phyloP scores from a whole-genome alignment of 2,797 vertebrate genomes.

The Cynodonichthys magdalenae region DNA sequence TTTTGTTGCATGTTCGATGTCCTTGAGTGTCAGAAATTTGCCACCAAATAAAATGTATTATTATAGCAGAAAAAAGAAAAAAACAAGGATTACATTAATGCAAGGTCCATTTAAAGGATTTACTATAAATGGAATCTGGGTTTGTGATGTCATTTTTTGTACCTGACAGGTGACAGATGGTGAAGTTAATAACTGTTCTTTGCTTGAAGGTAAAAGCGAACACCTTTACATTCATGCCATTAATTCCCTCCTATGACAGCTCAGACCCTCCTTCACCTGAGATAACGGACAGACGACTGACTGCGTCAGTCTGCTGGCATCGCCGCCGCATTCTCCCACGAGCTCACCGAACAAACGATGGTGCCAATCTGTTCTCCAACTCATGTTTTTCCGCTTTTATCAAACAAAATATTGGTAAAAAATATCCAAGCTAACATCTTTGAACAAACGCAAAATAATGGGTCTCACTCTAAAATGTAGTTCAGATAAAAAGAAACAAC shows the following conservation, averaged over 20 bases:
- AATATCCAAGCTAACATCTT: not conserved
- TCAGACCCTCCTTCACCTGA: slow-evolving; percentile 19
- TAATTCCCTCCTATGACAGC: slow-evolving; percentile 10
- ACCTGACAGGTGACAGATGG: not conserved
- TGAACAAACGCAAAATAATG: slow-evolving; percentile 1
- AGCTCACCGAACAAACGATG: slow-evolving; percentile 36
- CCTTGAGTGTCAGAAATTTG: too few relatives aligned
- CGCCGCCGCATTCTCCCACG: slow-evolving; percentile 28
- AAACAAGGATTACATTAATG: not conserved
- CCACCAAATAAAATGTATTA: too few relatives aligned
- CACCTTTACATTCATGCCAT: slow-evolving; percentile 7
- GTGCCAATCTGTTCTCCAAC: slow-evolving; percentile 34
- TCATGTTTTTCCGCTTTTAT: not conserved
- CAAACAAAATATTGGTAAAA: not conserved
- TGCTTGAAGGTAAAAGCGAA: not conserved
- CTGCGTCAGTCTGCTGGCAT: slow-evolving; percentile 45
- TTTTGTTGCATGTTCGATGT: too few relatives aligned
- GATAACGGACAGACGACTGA: slow-evolving; percentile 19
- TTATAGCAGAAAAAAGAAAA: too few relatives aligned
- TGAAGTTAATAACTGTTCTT: not conserved
- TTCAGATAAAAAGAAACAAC: not conserved
- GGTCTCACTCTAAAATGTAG: not conserved
- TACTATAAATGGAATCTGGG: not conserved
- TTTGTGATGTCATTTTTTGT: not conserved
- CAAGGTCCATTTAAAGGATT: not conserved